Base-by-base conservation (phyloP, 1,140 invertebrate species). In the Drosophila obscura region DNA sequence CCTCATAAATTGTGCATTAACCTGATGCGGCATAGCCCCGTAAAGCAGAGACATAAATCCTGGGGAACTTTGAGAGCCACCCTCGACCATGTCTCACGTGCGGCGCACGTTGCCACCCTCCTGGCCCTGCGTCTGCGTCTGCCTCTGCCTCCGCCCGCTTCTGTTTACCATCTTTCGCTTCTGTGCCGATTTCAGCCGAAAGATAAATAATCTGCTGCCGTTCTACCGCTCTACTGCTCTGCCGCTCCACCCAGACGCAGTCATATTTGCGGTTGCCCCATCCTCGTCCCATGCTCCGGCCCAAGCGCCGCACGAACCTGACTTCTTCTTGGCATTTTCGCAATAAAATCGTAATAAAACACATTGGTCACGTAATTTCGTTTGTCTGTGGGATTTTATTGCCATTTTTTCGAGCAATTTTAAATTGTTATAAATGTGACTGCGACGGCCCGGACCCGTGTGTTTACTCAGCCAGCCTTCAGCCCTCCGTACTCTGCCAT, bases 281-380 rank as follows among this genome's bases (percentile, higher is more conserved):
- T 16, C 43, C 39, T 45, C 4, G 24, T n/a, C 19, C 35, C 5
- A 19, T 19, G 4, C 45, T 35, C 35, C 49, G 39, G 11, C 62
- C 48, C 39, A 13, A 13, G n/a, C 35, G 19, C 43, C 63, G 26
- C 22, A 52, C 53, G 55, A 57, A 61, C 69, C 82, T 87, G 83
- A 71, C 83, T 87, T 87, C 83, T 87, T 77, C 84, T 71, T 71
- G 67, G 83, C 82, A 77, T 85, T 89, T 85, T 88, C 81, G 89
- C 85, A 90, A 91, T 91, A 91, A 91, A 91, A 91, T 91, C 80
- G 90, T 85, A 89, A 91, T 91, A 91, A 91, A 91, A 91, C 80
- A 91, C 90, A 91, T 91, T 90, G 87, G 90, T 91, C 90, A 91
- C 90, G 90, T 91, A 90, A 90, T 91, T 91, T 87, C 83, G 83